These are phyloP conservation scores for Ichneumoninae sp. DNA, from an alignment of 2,888 invertebrate genomes.

Conservation along the genomic window DNA sequence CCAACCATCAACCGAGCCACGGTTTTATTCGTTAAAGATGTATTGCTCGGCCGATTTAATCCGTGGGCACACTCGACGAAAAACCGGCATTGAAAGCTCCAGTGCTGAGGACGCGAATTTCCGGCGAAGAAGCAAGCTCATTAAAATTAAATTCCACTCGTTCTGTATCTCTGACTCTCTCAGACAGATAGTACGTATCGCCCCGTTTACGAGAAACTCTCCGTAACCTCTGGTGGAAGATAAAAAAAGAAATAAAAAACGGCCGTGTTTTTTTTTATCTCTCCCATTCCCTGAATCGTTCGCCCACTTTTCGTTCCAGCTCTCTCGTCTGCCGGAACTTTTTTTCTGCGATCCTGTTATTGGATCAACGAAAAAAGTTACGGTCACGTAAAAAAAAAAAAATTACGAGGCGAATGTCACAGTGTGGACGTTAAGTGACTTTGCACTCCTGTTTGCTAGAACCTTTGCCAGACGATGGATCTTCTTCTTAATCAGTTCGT, in stretches of 20 bases:
- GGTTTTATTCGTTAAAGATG: not conserved
- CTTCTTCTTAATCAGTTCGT: conserved; percentile 1
- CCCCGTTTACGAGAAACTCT: conserved; percentile 35
- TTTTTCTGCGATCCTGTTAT: conserved; percentile 27
- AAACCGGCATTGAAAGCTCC: conserved; percentile 6
- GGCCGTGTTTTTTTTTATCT: not conserved
- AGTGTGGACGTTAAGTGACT: conserved; percentile 1
- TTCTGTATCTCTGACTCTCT: not conserved
- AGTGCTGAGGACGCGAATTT: not conserved
- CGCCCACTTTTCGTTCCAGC: not conserved
- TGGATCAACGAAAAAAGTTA: conserved; percentile 54
- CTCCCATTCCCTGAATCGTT: conserved; percentile 7
- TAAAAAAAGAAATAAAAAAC: not conserved
- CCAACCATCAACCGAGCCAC: not conserved
- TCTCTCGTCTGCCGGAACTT: not conserved
- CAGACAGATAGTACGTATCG: not conserved
- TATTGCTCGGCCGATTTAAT: conserved; percentile 27
- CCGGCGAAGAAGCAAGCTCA: conserved; percentile 27
- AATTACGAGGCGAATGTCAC: conserved; percentile 37
- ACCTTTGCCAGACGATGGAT: conserved; percentile 3
- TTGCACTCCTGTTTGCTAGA: conserved; percentile 13
- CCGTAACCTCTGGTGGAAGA: not conserved
- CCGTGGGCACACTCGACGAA: not conserved
- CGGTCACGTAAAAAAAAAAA: conserved; percentile 25
- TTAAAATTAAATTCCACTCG: conserved; percentile 38